Base-by-base conservation (phyloP, 2,797 vertebrate species). In the Pterois miles region DNA sequence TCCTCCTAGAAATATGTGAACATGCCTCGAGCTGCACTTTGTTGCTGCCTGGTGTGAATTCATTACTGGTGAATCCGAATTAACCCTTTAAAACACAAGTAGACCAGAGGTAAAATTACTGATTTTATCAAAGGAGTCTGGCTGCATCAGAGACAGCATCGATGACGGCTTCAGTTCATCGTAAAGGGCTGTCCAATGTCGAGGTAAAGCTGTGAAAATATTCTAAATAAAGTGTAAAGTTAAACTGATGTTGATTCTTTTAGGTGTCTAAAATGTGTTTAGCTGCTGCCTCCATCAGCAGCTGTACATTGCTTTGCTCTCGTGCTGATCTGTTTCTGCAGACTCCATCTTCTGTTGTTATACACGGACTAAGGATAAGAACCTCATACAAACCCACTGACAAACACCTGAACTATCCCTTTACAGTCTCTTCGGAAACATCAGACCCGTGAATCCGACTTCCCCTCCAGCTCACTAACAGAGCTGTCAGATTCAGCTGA, bases 261-360 rank as follows among this genome's bases (percentile, higher is more conserved):
- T 0, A 48, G 40, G 40, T 48, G 46, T 20, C 20, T 48, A 43
- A 0, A 18, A 18, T 43, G 6, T 3, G 18, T 40, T 40, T 40
- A 3, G 38, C 38, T 40, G 0, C 38, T 40, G 38, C 0, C 38
- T 6, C 38, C 0, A 14, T 40, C 38, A 2, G 16, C 38, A 46
- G 43, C 43, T 20, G 18, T 20, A 20, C 43, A 40, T 16, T 0
- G 38, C 43, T 46, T 46, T 8, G 18, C 43, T 46, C 43, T 16
- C 8, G 43, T 46, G 43, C 43, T 46, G 43, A 18, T 48, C 43
- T 48, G 18, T 48, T n/a, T 48, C 43, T 48, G 3, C 8, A n/a
- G n/a, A 20, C 43, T 48, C 18, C 43, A n/a, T 48, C 43, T 48
- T 20, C 43, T 48, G 46, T 20, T 20, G 46, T 48, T 20, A 48